phyloP scores from a whole-genome alignment of 2,888 invertebrate genomes.

The Volucella bombylans region DNA sequence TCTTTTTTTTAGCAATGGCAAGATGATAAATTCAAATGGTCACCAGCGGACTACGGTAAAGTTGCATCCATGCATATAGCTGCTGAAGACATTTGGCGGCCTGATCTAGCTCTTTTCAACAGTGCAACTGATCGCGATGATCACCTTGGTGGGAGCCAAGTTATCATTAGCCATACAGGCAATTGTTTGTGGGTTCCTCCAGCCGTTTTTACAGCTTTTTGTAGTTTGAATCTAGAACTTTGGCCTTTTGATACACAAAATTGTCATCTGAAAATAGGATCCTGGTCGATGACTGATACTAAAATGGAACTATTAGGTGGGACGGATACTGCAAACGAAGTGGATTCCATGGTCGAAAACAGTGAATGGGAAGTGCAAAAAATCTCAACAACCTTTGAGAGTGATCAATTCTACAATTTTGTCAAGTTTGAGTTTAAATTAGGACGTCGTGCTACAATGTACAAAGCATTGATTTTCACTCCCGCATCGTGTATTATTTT shows the following conservation, averaged over 20 bases:
- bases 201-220: constrained; percentile 86
- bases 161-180: constrained; percentile 81
- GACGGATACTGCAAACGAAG: constrained; percentile 67
- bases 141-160: constrained; percentile 79
- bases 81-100: constrained; percentile 90
- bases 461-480: constrained; percentile 85
- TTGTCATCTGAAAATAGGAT: constrained; percentile 87
- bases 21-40: constrained; percentile 90
- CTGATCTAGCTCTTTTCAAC: constrained; percentile 88
- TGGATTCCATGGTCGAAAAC: constrained; percentile 78
- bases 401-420: constrained; percentile 77
- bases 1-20: constrained; percentile 86
- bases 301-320: constrained; percentile 79
- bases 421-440: constrained; percentile 80
- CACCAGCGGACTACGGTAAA: constrained; percentile 86
- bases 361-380: constrained; percentile 82
- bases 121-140: constrained; percentile 85
- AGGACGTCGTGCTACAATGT: constrained; percentile 85
- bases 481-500: constrained; percentile 86
- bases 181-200: constrained; percentile 87
- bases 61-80: constrained; percentile 85
- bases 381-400: constrained; percentile 75
- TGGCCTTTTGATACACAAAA: constrained; percentile 91
- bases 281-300: constrained; percentile 87
- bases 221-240: constrained; percentile 86